Evolutionary conservation across 1,140 invertebrate species (phyloP), one percentile per base, ranked within the genome.

Genomic region (Ceratina japonica): DNA sequence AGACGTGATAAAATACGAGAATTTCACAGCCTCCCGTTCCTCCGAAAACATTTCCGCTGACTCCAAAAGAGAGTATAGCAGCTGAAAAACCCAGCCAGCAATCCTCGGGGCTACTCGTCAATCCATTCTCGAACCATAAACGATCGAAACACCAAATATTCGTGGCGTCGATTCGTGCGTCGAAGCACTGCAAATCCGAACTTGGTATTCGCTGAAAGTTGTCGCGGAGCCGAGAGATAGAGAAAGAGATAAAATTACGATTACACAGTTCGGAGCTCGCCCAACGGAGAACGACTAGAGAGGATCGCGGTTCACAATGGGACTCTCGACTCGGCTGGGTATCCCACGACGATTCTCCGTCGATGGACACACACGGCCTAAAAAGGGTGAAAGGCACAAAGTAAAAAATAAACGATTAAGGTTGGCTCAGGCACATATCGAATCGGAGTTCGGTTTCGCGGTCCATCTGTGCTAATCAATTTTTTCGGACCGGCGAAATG

Each of bases 361-460:
- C 77, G 74, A 54, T 72, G 72, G 76, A 78, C 80, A 76, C 80
- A 76, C 75, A 31, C 72, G 68, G 72, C 81, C 81, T 86, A 83
- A 79, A 83, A 85, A 86, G 85, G 84, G 88, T 87, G 82, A 91
- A 92, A 92, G 89, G 89, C 89, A 91, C 89, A 90, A 92, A 90
- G 89, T 88, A 87, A 88, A 89, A 88, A 85, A 80, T 82, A 86
- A 86, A 85, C 73, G 75, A 81, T 84, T 71, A 82, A 84, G 66
- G 78, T 86, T 78, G 76, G 77, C 86, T 82, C 84, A 87, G 89
- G 86, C 89, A 89, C 87, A 76, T 84, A 82, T 90, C 84, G 80
- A 87, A 86, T 87, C 74, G 79, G 71, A 88, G 83, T 65, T 56
- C 5, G 68, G 77, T 80, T 70, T 65, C 62, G 54, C 51, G 76